Evolutionary conservation across 1,140 invertebrate genomes (phyloP), one percentile per base, ranked within the genome.

Genomic region (Drosophila ambigua): DNA sequence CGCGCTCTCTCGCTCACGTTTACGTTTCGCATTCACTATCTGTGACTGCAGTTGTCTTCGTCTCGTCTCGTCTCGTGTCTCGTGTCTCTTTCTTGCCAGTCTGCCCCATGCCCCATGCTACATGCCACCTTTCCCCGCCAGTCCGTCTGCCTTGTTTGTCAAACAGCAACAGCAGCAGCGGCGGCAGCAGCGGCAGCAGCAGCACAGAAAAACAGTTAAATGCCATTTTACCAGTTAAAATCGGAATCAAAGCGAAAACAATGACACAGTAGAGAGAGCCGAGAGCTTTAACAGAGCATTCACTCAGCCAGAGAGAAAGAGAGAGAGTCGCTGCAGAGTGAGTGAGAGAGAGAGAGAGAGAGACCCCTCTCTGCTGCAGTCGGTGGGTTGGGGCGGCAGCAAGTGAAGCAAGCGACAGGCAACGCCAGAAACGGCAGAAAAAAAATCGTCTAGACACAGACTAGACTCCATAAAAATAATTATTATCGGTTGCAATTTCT

Each of bases 391-490:
- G 63, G 60, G 72, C 78, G 75, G 60, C 60, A 73, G 52, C 72
- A 87, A 69, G 68, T 74, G 74, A 79, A 85, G 81, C 77, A 74
- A 81, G 65, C 65, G 61, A 61, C 58, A 81, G 66, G 52, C 58
- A 65, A 41, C 63, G 80, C 57, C 52, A 63, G 51, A 60, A 74
- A 49, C 66, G 72, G 24, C 72, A 62, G 43, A 80, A 76, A 87
- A 87, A 91, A 91, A 91, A 91, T 79, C 77, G 90, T 91, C 90
- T 91, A 91, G 90, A 91, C 90, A 91, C 73, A 90, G 90, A 91
- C 90, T 91, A 91, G 90, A 91, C 90, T 91, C 90, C 87, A 91
- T 91, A 91, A 91, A 91, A 91, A 91, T 91, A 91, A 91, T 91
- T 91, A 91, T 91, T 91, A 91, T 91, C 90, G 90, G 90, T 77